Evolutionary conservation across 1,140 invertebrate genomes (phyloP).

Genomic region (Tetragnatha versicolor): DNA sequence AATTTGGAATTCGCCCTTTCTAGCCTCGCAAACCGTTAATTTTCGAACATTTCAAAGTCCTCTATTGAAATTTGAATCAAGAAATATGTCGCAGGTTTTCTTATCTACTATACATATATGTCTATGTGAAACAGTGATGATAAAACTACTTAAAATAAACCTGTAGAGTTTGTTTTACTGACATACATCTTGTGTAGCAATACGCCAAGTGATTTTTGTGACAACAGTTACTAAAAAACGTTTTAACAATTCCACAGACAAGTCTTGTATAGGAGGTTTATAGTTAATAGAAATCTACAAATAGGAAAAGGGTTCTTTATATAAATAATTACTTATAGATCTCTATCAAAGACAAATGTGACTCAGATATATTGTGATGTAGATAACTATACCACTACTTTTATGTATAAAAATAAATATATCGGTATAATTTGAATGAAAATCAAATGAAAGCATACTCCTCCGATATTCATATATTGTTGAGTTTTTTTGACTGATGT

Average conservation of each 20-base stretch:
- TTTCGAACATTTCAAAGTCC: too few relatives aligned
- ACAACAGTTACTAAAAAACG: neutral
- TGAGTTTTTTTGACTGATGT: conserved; percentile 31
- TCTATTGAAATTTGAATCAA: too few relatives aligned
- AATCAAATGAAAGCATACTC: neutral
- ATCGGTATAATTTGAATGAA: too few relatives aligned
- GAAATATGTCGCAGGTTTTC: conserved; percentile 26
- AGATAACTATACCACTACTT: conserved; percentile 1
- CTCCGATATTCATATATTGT: conserved; percentile 1
- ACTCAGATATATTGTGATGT: conserved; percentile 7
- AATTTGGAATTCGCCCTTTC: too few relatives aligned
- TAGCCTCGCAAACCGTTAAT: too few relatives aligned
- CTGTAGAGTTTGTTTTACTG: conserved; percentile 36
- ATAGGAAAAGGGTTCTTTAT: conserved; percentile 12
- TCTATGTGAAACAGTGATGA: conserved; percentile 45
- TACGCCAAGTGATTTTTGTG: neutral
- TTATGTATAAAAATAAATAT: conserved; percentile 4
- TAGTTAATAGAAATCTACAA: conserved; percentile 17
- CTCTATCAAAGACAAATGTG: conserved; percentile 19
- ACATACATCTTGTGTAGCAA: conserved; percentile 18
- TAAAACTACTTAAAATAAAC: conserved; percentile 30
- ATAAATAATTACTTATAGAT: neutral
- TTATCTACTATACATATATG: conserved; percentile 6
- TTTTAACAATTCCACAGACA: neutral
- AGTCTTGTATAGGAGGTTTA: neutral